Conservation (phyloP, 2,797 vertebrate genomes). For the Danio tinwini region DNA sequence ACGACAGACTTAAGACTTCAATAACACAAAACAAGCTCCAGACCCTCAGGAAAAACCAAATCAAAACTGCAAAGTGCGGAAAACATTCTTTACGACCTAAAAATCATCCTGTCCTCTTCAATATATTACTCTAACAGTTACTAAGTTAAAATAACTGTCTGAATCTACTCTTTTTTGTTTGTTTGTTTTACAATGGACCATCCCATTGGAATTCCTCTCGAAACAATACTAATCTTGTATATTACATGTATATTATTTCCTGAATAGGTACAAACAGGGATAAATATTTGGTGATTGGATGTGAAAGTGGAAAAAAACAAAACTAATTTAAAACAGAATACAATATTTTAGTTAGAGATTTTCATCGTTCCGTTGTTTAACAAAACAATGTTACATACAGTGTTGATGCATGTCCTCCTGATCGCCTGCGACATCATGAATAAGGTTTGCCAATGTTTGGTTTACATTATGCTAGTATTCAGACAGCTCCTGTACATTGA, state of each 20-base stretch:
- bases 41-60: slow-evolving; percentile 42
- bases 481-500: slow-evolving; percentile 60
- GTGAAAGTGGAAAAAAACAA: slow-evolving; percentile 48
- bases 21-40: slow-evolving; percentile 43
- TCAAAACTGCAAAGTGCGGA: slow-evolving; percentile 56
- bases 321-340: slow-evolving; percentile 59
- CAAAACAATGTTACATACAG: slow-evolving; percentile 59
- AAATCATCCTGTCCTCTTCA: slow-evolving; percentile 41
- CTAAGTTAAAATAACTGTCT: slow-evolving; percentile 55
- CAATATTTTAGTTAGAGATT: slow-evolving; percentile 46
- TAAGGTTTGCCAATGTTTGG: slow-evolving; percentile 52
- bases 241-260: slow-evolving; percentile 55
- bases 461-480: slow-evolving; percentile 67
- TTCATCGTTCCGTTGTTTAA: background rate
- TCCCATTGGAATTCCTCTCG: slow-evolving; percentile 44
- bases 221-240: slow-evolving; percentile 54
- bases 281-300: slow-evolving; percentile 56
- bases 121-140: slow-evolving; percentile 61
- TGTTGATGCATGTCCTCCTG: slow-evolving; percentile 53
- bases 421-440: slow-evolving; percentile 56
- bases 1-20: slow-evolving; percentile 31
- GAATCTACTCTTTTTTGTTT: slow-evolving; percentile 17
- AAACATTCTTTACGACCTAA: slow-evolving; percentile 47
- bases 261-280: slow-evolving; percentile 57
- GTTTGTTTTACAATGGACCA: slow-evolving; percentile 50